Percentiles rank a stretch among this genome's conserved stretches.
These are phyloP conservation scores for Drosophila punjabiensis DNA, from an alignment of 1,140 invertebrate species.

Conservation along the genomic window DNA sequence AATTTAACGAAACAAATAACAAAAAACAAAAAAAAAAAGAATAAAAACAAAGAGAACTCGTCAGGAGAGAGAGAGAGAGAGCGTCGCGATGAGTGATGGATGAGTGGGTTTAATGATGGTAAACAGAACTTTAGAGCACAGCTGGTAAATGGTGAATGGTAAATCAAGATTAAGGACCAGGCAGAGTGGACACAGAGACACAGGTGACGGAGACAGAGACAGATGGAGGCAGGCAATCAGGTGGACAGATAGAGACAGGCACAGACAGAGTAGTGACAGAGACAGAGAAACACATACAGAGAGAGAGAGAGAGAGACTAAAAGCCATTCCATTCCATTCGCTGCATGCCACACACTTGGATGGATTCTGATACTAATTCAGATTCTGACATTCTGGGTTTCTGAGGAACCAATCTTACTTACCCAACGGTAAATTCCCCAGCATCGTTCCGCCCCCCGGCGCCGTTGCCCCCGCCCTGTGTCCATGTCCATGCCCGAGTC, in stretches of 20 bases:
- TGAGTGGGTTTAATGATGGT: conserved; percentile 30
- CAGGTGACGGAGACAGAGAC: conserved; percentile 11
- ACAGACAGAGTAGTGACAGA: conserved; percentile 29
- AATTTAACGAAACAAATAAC: conserved; percentile 4
- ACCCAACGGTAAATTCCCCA: conserved; percentile 85
- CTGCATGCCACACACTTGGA: conserved; percentile 55
- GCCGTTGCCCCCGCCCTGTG: conserved; percentile 36
- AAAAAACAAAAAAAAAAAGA: conserved; percentile 15
- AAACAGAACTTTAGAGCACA: conserved; percentile 62
- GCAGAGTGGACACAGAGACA: conserved; percentile 14
- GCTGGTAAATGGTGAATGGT: conserved; percentile 23
- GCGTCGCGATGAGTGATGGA: conserved; percentile 38
- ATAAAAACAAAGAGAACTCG: conserved; percentile 24
- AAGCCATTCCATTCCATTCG: conserved; percentile 55
- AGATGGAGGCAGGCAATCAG: conserved; percentile 37
- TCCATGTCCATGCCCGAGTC: conserved; percentile 18
- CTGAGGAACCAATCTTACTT: conserved; percentile 54
- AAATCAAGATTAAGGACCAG: conserved; percentile 43
- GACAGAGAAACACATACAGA: conserved; percentile 28
- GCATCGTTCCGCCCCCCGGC: conserved; percentile 70
- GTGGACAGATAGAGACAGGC: conserved; percentile 39
- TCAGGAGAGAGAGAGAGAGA: conserved; percentile 13
- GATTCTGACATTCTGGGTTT: conserved; percentile 3
- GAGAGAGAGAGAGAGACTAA: conserved; percentile 43
- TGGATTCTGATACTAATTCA: conserved; percentile 12